Base-by-base conservation (phyloP, 2,797 vertebrate species). In the Distichodus sexfasciatus region DNA sequence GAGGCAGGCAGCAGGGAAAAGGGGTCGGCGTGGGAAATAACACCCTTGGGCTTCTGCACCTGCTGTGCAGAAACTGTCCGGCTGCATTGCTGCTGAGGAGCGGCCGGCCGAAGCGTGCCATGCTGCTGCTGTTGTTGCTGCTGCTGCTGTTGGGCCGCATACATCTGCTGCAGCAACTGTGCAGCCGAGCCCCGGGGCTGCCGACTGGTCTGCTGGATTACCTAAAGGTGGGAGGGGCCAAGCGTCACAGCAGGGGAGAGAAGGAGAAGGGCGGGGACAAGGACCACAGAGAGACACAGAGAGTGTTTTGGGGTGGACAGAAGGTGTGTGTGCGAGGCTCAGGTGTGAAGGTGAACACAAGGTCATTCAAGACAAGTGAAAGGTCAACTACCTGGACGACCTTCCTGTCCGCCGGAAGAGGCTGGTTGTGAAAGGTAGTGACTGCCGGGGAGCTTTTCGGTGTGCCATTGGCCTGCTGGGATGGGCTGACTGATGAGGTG, bases 121-220 rank as follows among this genome's bases (percentile, higher is more conserved):
- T n/a, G n/a, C n/a, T n/a, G n/a, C n/a, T n/a, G n/a, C n/a, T n/a
- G n/a, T n/a, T n/a, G n/a, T n/a, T n/a, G n/a, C n/a, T n/a, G n/a
- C n/a, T n/a, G n/a, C n/a, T n/a, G 44, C 61, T 65, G 62, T 38
- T 93, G 91, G 11, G 90, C 92, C 5, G 91, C 89, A 0, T 93
- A 92, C 91, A 93, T 92, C 79, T 93, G 91, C 84, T 92, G 91
- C 38, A 93, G 90, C 78, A 92, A 92, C 78, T 93, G 92, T 48
- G 90, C 90, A 31, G 91, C 90, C 14, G 90, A 91, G 79, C 91
- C 91, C 63, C 90, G 83, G 53, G 90, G 92, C n/a, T n/a, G n/a
- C n/a, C n/a, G n/a, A n/a, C n/a, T n/a, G n/a, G n/a, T n/a, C n/a
- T n/a, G n/a, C n/a, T n/a, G n/a, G n/a, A n/a, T n/a, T n/a, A n/a